phyloP scores from a whole-genome alignment of 2,888 invertebrate genomes.

The Monoplex corrugatus region DNA sequence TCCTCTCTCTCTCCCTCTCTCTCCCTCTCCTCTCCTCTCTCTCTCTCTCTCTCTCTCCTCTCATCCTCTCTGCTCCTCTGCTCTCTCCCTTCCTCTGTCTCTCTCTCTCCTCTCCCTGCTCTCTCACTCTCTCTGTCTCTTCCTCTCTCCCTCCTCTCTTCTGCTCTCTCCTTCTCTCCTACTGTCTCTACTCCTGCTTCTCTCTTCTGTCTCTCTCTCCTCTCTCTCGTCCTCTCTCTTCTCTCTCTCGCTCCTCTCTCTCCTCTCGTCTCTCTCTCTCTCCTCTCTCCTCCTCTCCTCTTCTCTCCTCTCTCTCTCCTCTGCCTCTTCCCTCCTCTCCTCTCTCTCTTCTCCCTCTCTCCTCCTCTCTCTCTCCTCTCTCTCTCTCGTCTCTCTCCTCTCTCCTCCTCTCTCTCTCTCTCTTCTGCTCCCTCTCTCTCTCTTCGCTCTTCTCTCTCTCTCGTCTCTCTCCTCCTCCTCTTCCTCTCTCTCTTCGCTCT shows the following conservation, averaged over 20 bases:
- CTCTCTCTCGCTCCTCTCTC: background rate
- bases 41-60: background rate
- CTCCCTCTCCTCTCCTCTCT: background rate
- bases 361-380: background rate
- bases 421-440: background rate
- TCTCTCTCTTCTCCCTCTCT: too few species aligned
- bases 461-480: background rate
- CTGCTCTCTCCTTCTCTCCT: background rate
- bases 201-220: background rate
- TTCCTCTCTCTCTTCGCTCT: background rate
- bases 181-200: background rate
- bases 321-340: too few species aligned
- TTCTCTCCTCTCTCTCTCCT: constrained; percentile 6
- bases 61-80: background rate
- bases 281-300: background rate
- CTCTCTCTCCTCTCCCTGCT: background rate
- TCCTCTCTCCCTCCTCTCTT: background rate
- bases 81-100: too few species aligned
- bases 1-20: background rate
- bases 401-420: background rate
- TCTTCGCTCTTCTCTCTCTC: background rate
- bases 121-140: background rate
- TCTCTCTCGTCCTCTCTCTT: background rate
- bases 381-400: background rate
- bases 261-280: background rate